Evolutionary conservation across 2,888 invertebrate genomes (phyloP).

Genomic region (Heliconius ethilla): DNA sequence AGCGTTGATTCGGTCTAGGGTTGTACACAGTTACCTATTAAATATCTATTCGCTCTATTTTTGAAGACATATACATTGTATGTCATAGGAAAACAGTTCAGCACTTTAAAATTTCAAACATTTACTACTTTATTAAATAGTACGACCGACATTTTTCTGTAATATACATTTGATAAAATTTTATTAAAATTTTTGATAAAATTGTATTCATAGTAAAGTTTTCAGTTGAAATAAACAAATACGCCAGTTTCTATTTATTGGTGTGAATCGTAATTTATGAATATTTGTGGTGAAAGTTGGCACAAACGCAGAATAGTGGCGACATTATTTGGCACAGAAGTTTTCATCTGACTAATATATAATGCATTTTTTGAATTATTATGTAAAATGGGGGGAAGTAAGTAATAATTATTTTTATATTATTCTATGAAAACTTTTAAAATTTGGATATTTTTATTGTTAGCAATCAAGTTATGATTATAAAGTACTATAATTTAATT

Average conservation of each 20-base stretch:
- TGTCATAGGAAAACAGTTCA: no score
- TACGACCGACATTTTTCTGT: neutral
- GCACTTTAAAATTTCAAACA: no score
- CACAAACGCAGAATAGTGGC: slow-evolving; percentile 32
- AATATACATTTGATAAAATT: neutral
- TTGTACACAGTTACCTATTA: no score
- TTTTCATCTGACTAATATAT: slow-evolving; percentile 31
- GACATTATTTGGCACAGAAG: slow-evolving; percentile 26
- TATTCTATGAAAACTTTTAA: neutral
- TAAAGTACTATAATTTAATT: no score
- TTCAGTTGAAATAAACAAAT: slow-evolving; percentile 26
- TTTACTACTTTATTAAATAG: no score
- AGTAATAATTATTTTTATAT: neutral
- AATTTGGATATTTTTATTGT: neutral
- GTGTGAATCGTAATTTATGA: slow-evolving; percentile 36
- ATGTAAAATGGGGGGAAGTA: slow-evolving; percentile 19
- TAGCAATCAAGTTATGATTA: neutral
- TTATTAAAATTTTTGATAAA: neutral
- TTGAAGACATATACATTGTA: no score
- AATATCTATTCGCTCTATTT: no score
- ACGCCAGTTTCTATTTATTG: slow-evolving; percentile 25
- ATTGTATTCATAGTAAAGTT: neutral
- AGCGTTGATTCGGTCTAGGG: no score
- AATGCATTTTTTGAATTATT: slow-evolving; percentile 28
- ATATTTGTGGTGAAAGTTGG: slow-evolving; percentile 41